Percentiles rank a stretch among this genome's conserved stretches.
Evolutionary conservation across 2,113 vertebrate genomes (phyloP).

Genomic region (Notothenia coriiceps): DNA sequence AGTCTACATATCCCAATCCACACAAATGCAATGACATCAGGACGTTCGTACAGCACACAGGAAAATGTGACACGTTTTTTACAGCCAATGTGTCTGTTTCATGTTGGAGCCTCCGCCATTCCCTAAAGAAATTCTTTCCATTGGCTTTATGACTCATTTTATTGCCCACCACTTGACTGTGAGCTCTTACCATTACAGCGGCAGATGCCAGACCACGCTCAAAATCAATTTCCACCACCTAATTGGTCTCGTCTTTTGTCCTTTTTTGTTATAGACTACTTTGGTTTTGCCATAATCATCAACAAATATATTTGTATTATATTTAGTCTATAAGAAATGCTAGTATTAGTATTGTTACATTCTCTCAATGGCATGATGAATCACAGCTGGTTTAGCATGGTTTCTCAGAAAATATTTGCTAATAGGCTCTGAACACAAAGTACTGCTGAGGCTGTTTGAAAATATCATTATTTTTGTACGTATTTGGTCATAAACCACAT

Average conservation of each 20-base stretch:
- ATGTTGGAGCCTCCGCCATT: conserved; percentile 18
- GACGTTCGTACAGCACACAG: background rate
- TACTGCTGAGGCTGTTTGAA: background rate
- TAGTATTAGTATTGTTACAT: background rate
- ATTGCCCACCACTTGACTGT: conserved; percentile 31
- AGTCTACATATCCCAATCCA: conserved; percentile 23
- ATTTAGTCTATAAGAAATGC: background rate
- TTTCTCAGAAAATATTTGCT: no score
- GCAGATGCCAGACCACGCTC: conserved; percentile 31
- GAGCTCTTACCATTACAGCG: background rate
- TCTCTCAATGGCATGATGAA: no score
- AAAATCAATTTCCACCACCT: conserved; percentile 3
- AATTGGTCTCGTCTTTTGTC: background rate
- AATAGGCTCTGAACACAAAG: background rate
- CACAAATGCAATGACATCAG: conserved; percentile 19
- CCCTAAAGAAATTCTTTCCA: conserved; percentile 46
- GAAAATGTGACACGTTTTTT: conserved; percentile 34
- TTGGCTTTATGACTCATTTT: conserved; percentile 46
- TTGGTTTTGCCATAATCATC: background rate
- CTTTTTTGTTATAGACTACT: background rate
- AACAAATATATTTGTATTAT: background rate
- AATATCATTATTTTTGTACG: background rate
- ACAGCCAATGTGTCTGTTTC: conserved; percentile 38
- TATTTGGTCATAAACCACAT: background rate
- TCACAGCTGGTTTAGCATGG: background rate